Conservation (phyloP, 2,888 invertebrate genomes). For the Mimachlamys varia region DNA sequence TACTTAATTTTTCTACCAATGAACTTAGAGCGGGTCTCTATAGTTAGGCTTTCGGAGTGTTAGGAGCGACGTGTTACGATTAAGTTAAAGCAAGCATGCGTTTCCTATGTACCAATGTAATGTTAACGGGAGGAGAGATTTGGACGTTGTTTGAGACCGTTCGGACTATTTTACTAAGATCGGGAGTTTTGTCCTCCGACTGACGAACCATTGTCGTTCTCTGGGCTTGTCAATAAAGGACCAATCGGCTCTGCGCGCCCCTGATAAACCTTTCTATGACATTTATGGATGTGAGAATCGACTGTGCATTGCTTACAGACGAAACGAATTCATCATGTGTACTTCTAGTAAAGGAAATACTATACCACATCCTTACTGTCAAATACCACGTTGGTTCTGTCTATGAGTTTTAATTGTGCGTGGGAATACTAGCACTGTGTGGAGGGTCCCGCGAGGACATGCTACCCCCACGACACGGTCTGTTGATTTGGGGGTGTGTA, state of each 20-base stretch:
- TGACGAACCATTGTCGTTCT: background rate
- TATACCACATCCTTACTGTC: background rate
- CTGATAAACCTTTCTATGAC: background rate
- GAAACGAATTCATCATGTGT: conserved; percentile 19
- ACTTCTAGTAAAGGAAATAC: background rate
- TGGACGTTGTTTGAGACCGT: background rate
- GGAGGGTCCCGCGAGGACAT: background rate
- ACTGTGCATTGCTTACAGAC: background rate
- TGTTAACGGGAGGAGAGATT: background rate
- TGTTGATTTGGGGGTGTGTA: conserved; percentile 25
- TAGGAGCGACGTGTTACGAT: background rate
- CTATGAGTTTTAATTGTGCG: background rate
- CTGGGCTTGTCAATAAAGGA: background rate
- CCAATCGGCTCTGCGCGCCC: background rate
- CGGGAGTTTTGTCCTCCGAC: background rate
- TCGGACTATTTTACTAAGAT: background rate
- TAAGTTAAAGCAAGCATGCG: conserved; percentile 11
- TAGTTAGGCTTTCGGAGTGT: background rate
- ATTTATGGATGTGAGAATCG: conserved; percentile 6
- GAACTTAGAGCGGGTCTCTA: background rate
- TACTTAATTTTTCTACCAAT: conserved; percentile 16
- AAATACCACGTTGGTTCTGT: background rate
- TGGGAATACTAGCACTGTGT: background rate
- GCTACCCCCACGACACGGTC: background rate
- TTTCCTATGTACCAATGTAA: background rate